These are phyloP conservation scores for Bubo scandiacus DNA, from an alignment of 2,113 vertebrate genomes.

Conservation along the genomic window DNA sequence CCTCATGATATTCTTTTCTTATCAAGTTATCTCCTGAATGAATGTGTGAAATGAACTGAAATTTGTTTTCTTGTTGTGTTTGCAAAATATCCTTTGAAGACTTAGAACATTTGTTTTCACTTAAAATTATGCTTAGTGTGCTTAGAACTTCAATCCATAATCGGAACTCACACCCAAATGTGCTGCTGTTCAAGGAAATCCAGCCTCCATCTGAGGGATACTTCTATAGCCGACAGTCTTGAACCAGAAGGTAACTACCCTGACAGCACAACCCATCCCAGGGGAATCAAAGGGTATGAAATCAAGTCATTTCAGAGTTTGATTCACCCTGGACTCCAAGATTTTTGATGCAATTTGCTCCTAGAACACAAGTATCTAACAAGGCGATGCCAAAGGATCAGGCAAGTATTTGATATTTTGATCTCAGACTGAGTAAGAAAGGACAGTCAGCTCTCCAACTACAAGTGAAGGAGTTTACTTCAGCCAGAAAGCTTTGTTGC, in stretches of 20 bases:
- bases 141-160: not conserved
- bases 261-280: not conserved
- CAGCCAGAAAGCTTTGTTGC: not conserved
- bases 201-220: not conserved
- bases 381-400: not conserved
- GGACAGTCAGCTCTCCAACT: not conserved
- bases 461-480: not conserved
- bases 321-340: not conserved
- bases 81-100: not conserved
- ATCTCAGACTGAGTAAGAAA: not conserved
- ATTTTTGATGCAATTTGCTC: not conserved
- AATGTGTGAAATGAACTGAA: not conserved
- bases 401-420: not conserved
- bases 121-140: not conserved
- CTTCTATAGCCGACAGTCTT: not conserved
- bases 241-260: not conserved
- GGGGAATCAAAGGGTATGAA: not conserved
- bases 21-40: not conserved
- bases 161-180: not conserved
- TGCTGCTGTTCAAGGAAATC: not conserved
- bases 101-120: not conserved
- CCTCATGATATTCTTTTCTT: constrained; percentile 16
- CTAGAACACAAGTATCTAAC: not conserved
- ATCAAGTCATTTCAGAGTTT: not conserved
- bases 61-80: not conserved